phyloP scores from a whole-genome alignment of 2,888 invertebrate genomes.

The Drosophila mettleri region DNA sequence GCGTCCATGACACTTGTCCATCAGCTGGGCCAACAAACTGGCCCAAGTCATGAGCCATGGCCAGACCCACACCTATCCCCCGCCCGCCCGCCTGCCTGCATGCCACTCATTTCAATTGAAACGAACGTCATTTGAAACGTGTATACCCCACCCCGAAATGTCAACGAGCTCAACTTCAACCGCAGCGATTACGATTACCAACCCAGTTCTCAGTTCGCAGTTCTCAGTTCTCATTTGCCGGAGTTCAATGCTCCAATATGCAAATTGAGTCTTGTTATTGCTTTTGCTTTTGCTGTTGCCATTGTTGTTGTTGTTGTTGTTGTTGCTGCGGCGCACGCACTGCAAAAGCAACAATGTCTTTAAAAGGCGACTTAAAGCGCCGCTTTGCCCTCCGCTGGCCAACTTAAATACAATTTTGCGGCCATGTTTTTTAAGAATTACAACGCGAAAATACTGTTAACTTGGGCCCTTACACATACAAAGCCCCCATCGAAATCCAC shows the following conservation, averaged over 20 bases:
- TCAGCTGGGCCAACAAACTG: slow-evolving; percentile 67
- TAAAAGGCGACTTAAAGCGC: slow-evolving; percentile 59
- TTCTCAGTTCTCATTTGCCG: slow-evolving; percentile 30
- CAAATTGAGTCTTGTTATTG: slow-evolving; percentile 66
- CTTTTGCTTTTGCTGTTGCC: slow-evolving; percentile 23
- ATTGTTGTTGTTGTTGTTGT: slow-evolving; percentile 27
- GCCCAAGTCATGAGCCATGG: slow-evolving; percentile 45
- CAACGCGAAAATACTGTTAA: slow-evolving; percentile 63
- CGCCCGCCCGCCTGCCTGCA: slow-evolving; percentile 5
- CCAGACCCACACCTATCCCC: slow-evolving; percentile 11
- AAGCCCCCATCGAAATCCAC: slow-evolving; percentile 36
- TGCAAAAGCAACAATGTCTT: slow-evolving; percentile 35
- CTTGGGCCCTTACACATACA: slow-evolving; percentile 56
- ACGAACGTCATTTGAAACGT: slow-evolving; percentile 74
- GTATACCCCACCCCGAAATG: slow-evolving; percentile 49
- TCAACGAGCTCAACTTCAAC: slow-evolving; percentile 26
- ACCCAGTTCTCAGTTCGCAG: slow-evolving; percentile 34
- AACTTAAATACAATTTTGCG: slow-evolving; percentile 58
- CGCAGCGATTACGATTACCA: slow-evolving; percentile 58
- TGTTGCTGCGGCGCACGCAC: slow-evolving; percentile 55
- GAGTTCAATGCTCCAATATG: slow-evolving; percentile 80
- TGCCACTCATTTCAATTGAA: slow-evolving; percentile 55
- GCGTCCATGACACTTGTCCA: slow-evolving; percentile 75
- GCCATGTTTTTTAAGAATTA: slow-evolving; percentile 71
- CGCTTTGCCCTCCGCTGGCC: slow-evolving; percentile 15